phyloP scores from a whole-genome alignment of 2,797 vertebrate species.

The Gadopsis marmoratus region DNA sequence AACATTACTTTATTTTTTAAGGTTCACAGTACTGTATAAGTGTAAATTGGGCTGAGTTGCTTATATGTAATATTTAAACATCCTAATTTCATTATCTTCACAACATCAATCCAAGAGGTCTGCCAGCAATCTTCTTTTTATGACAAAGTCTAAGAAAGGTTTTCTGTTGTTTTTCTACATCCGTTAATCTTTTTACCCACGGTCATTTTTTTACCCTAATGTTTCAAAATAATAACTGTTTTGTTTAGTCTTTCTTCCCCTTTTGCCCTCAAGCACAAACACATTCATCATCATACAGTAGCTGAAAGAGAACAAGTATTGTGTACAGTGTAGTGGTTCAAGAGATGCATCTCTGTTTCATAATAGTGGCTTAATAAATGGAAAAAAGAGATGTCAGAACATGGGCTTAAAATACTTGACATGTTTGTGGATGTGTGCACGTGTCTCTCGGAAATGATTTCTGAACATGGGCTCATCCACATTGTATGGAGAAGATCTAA shows the following conservation, averaged over 20 bases:
- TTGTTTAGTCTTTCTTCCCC: slow-evolving; percentile 56
- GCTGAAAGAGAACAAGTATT: slow-evolving; percentile 43
- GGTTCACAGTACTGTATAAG: no score
- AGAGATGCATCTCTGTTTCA: neutral
- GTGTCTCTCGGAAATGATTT: neutral
- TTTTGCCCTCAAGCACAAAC: slow-evolving; percentile 32
- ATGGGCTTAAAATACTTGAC: neutral
- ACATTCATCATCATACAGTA: slow-evolving; percentile 64
- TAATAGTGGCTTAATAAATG: neutral
- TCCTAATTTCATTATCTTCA: slow-evolving; percentile 32
- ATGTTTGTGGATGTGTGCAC: neutral
- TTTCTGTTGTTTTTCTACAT: slow-evolving; percentile 41
- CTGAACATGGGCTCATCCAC: neutral
- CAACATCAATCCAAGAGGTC: slow-evolving; percentile 32
- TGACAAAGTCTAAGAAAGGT: slow-evolving; percentile 24
- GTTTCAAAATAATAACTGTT: slow-evolving; percentile 56
- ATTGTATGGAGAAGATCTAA: neutral
- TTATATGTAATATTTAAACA: slow-evolving; percentile 52
- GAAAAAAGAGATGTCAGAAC: slow-evolving; percentile 7
- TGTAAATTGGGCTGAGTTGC: slow-evolving; percentile 48
- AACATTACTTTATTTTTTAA: no score
- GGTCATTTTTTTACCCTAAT: slow-evolving; percentile 52
- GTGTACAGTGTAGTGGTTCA: slow-evolving; percentile 25
- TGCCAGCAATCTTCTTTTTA: slow-evolving; percentile 38
- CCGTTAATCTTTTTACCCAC: slow-evolving; percentile 48